Evolutionary conservation across 1,140 invertebrate genomes (phyloP).

Genomic region (Drosophila pachea): DNA sequence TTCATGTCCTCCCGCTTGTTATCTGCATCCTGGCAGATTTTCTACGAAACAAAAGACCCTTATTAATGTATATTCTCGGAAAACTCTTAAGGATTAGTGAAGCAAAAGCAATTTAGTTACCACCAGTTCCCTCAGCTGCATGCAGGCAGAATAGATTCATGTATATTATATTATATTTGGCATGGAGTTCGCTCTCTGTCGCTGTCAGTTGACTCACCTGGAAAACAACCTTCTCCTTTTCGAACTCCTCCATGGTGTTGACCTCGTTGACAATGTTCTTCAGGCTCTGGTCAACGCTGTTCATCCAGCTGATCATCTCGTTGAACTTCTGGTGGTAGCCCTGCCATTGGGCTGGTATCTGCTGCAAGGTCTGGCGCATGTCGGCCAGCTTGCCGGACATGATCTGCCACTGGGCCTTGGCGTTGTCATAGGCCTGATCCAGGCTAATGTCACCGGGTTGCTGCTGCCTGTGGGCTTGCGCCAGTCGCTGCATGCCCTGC

Average conservation of each 20-base stretch:
- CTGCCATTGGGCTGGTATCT: conserved; percentile 94
- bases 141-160: conserved; percentile 43
- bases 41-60: conserved; percentile 80
- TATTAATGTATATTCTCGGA: neutral
- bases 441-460: conserved; percentile 84
- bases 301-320: conserved; percentile 94
- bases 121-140: conserved; percentile 82
- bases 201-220: conserved; percentile 83
- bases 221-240: conserved; percentile 91
- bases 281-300: conserved; percentile 89
- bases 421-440: conserved; percentile 83
- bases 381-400: conserved; percentile 85
- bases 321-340: conserved; percentile 90
- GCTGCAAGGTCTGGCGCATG: conserved; percentile 87
- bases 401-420: conserved; percentile 87
- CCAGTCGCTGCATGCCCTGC: conserved; percentile 86
- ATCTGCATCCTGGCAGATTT: conserved; percentile 93
- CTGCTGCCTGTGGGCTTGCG: conserved; percentile 83
- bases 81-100: conserved; percentile 3
- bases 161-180: conserved; percentile 11
- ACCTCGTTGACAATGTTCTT: conserved; percentile 91
- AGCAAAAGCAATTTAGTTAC: conserved; percentile 78
- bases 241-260: conserved; percentile 91
- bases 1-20: conserved; percentile 94
- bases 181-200: neutral